Base-by-base conservation (phyloP, 2,797 vertebrate species). In the Crocidura indochinensis region DNA sequence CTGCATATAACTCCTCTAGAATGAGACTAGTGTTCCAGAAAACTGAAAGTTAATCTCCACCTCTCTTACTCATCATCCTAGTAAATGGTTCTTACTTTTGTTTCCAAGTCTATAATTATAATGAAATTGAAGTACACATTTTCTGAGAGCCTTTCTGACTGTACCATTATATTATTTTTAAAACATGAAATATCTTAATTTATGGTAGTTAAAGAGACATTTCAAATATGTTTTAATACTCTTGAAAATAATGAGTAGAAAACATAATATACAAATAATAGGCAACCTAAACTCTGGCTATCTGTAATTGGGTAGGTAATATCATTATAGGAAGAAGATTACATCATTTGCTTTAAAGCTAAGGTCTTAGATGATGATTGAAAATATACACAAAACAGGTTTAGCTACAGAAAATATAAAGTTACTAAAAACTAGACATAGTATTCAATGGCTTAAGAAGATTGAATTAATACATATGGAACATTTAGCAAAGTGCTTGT, bases 361-460 rank as follows among this genome's bases (percentile, higher is more conserved):
- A 29, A 84, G 20, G 9, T 38, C 76, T 27, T 56, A 86, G 44
- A 12, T 73, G 78, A 51, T 69, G 75, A n/a, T 67, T 68, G 65
- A 62, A 87, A 90, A 79, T 68, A 79, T 68, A 31, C 1, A 10
- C 24, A 51, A 44, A 73, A 26, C 4, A 82, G 67, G 62, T 76
- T 14, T 76, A 75, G 31, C 44, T 24, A 62, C n/a, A 27, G 29
- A 31, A 11, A 27, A 38, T 76, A 24, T 0, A 26, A 38, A 89
- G 7, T 60, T 91, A 31, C 44, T 77, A 89, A 74, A 78, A 80
- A 10, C 27, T 27, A 56, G 24, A 74, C 0, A 49, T 9, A 5
- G 27, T 86, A 51, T 73, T 67, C 85, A 85, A 49, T 26, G 12
- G 19, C 53, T 87, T 91, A 11, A 53, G 87, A 91, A 88, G n/a